Conservation (phyloP, 2,113 vertebrate species). For the Smithornis capensis region DNA sequence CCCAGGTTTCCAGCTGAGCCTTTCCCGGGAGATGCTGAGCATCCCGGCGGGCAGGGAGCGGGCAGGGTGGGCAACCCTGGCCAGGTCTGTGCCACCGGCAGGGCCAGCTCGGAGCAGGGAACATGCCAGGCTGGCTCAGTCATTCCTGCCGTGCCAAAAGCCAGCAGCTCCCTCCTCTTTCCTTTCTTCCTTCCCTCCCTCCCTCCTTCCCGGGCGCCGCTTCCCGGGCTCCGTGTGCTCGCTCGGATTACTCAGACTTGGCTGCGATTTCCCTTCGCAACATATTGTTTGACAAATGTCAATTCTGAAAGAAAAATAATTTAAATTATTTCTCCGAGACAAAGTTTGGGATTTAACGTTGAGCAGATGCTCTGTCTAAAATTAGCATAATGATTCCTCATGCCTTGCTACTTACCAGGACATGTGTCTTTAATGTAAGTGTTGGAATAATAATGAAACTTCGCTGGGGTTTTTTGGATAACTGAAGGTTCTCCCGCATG, state of each 20-base stretch:
- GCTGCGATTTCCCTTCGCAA: not conserved
- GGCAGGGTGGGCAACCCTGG: not conserved
- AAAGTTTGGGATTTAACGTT: slow-evolving; percentile 58
- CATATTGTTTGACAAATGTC: slow-evolving; percentile 53
- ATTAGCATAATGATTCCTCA: slow-evolving; percentile 69
- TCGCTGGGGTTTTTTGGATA: not conserved
- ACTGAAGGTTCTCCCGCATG: not conserved
- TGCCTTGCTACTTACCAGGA: slow-evolving; percentile 67
- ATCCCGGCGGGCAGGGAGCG: fast-evolving
- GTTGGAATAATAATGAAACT: slow-evolving; percentile 9
- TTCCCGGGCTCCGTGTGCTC: not conserved
- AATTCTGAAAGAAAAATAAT: slow-evolving; percentile 32
- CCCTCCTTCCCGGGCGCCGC: not conserved
- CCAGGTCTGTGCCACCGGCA: not conserved
- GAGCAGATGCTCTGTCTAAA: slow-evolving; percentile 78
- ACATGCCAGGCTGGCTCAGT: not conserved
- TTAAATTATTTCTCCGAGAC: slow-evolving; percentile 58
- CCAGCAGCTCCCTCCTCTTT: not conserved
- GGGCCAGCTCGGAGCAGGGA: not conserved
- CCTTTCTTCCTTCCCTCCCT: not conserved
- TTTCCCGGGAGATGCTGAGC: not conserved
- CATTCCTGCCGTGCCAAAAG: not conserved
- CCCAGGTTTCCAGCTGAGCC: not conserved
- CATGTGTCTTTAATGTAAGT: slow-evolving; percentile 44
- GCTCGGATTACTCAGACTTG: not conserved